These are phyloP conservation scores for Leptestheria dahalacensis DNA, from an alignment of 1,140 invertebrate species.

Conservation along the genomic window DNA sequence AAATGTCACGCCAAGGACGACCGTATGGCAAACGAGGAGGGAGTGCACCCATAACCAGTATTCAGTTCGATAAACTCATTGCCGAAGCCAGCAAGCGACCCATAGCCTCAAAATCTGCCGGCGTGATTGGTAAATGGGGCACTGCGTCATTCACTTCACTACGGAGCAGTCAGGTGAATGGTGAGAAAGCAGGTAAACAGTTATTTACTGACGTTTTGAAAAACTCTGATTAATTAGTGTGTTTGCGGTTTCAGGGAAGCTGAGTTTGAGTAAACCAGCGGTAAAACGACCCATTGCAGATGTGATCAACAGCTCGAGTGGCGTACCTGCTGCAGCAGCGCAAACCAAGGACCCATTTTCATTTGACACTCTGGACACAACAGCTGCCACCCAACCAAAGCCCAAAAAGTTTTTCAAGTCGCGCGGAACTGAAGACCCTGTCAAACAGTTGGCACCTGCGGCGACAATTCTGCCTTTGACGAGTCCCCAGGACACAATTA, in stretches of 20 bases:
- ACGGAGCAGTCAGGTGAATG: conserved; percentile 53
- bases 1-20: conserved; percentile 1
- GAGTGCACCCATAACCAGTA: conserved; percentile 30
- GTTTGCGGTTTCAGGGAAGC: background rate
- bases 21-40: conserved; percentile 2
- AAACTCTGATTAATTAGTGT: background rate
- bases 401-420: conserved; percentile 86
- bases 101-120: conserved; percentile 61
- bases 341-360: conserved; percentile 29
- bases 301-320: background rate
- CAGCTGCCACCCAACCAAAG: conserved; percentile 34
- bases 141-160: conserved; percentile 84
- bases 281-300: background rate
- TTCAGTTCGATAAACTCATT: conserved; percentile 59
- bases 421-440: conserved; percentile 31
- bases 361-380: conserved; percentile 28
- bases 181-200: conserved; percentile 25
- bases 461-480: background rate
- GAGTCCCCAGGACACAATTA: background rate
- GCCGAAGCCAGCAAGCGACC: conserved; percentile 76
- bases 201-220: background rate
- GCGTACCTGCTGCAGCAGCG: background rate
- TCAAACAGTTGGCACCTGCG: background rate
- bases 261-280: conserved; percentile 1
- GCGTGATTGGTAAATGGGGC: conserved; percentile 82